Percentiles rank a stretch among this genome's conserved stretches.
phyloP scores from a whole-genome alignment of 2,888 invertebrate species.

The Nomada flava region DNA sequence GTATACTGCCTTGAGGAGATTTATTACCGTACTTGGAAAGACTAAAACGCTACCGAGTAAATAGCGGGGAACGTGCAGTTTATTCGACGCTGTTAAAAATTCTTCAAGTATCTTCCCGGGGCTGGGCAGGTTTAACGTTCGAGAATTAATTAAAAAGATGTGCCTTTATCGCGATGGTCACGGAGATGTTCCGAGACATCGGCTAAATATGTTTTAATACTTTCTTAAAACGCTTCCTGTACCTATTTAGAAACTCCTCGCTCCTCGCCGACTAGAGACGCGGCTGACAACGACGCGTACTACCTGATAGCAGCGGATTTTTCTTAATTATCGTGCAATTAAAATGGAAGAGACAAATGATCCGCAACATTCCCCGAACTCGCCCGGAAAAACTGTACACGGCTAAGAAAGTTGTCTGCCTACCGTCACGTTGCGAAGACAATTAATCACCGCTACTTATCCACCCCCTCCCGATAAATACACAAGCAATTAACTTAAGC shows the following conservation, averaged over 20 bases:
- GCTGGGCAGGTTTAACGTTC: slow-evolving; percentile 29
- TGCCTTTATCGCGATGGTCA: slow-evolving; percentile 34
- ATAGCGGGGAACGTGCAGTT: slow-evolving; percentile 55
- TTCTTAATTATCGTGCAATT: no score
- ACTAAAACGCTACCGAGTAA: slow-evolving; percentile 60
- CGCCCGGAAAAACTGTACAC: background rate
- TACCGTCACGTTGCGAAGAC: no score
- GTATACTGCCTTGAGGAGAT: slow-evolving; percentile 60
- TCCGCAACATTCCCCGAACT: no score
- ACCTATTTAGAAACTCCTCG: background rate
- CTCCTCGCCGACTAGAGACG: background rate
- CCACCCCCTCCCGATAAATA: background rate
- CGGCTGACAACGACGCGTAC: no score
- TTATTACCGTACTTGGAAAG: slow-evolving; percentile 55
- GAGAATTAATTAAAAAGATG: slow-evolving; percentile 55
- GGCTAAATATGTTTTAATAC: background rate
- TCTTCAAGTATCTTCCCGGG: slow-evolving; percentile 45
- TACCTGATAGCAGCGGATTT: no score
- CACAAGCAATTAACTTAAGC: background rate
- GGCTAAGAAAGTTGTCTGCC: background rate
- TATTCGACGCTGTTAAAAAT: slow-evolving; percentile 61
- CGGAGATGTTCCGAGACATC: slow-evolving; percentile 5
- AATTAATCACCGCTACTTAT: background rate
- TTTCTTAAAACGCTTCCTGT: background rate
- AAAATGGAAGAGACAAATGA: background rate